Evolutionary conservation across 1,140 invertebrate genomes (phyloP), one percentile per base, ranked within the genome.

Genomic region (Pectinophora gossypiella): DNA sequence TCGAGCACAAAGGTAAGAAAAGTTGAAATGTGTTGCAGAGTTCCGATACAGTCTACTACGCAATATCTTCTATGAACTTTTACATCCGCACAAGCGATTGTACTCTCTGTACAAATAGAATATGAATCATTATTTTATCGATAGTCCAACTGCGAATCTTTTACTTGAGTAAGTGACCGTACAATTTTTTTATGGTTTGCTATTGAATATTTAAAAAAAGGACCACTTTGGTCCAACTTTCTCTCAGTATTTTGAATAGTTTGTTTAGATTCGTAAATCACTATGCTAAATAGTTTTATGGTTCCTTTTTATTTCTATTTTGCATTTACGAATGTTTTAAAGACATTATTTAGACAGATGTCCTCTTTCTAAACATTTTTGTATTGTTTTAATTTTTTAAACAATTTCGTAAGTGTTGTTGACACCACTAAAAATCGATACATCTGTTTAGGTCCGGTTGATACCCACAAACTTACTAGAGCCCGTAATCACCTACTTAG

Each of bases 1-100:
- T 69, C 49, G n/a, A 56, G 64, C 55, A 76, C 76, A 84, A 84
- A 79, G 69, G 68, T 77, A 72, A 68, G 52, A 64, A 67, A 71
- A 72, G 63, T 72, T 72, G 43, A 63, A 68, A 73, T 57, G 58
- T 64, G 53, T 66, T 64, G 56, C 57, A 63, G 12, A 27, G 23
- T 40, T 40, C 36, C 12, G 15, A 40, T 40, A 40, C 36, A 40
- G 10, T 40, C 5, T 15, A 15, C 36, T 15, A 40, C 36, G 16
- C 36, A 40, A 7, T 40, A 15, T 40, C n/a, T 40, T 18, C 27
- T 32, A 12, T 32, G 27, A n/a, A 32, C 27, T 32, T 3, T 23
- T 12, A 32, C 1, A n/a, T n/a, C 27, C 9, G 2, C n/a, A 9
- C 27, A 32, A 32, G 27, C 9, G 6, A 32, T 32, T n/a, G n/a